These are phyloP conservation scores for Thaumetopoea pityocampa DNA, from an alignment of 1,140 invertebrate genomes.

Conservation along the genomic window DNA sequence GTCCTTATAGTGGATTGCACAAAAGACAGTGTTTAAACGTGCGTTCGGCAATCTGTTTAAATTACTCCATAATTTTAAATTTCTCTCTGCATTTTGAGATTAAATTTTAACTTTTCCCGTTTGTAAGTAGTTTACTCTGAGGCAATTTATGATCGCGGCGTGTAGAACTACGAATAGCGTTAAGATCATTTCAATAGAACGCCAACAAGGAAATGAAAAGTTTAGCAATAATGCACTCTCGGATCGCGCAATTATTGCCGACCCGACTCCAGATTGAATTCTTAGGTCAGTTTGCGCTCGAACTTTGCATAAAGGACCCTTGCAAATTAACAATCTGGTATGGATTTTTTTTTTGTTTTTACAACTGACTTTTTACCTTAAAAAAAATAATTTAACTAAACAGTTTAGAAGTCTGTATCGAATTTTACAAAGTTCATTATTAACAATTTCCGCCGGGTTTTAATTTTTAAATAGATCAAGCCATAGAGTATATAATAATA, in stretches of 20 bases:
- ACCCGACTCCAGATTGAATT: slow-evolving; percentile 69
- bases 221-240: slow-evolving; percentile 65
- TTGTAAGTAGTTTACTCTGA: slow-evolving; percentile 55
- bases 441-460: no score
- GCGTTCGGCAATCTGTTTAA: slow-evolving; percentile 23
- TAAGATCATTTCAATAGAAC: slow-evolving; percentile 73
- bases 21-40: slow-evolving; percentile 12
- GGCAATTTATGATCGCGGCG: slow-evolving; percentile 61
- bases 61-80: slow-evolving; percentile 31
- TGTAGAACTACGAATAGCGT: slow-evolving; percentile 61
- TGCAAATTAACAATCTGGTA: slow-evolving; percentile 56
- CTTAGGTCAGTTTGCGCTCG: slow-evolving; percentile 62
- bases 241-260: slow-evolving; percentile 69
- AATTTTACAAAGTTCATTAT: no score
- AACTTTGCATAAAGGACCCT: slow-evolving; percentile 65
- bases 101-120: slow-evolving; percentile 62
- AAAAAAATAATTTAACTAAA: slow-evolving; percentile 38
- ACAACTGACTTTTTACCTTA: slow-evolving; percentile 39
- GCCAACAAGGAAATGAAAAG: slow-evolving; percentile 65
- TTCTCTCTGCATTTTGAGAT: slow-evolving; percentile 59
- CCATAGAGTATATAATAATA: no score
- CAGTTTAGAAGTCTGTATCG: no score
- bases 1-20: slow-evolving; percentile 11
- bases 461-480: slow-evolving; percentile 54
- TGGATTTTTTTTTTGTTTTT: slow-evolving; percentile 42